Percentiles rank a stretch among this genome's conserved stretches.
Conservation (phyloP, 2,888 invertebrate species). For the Lacanobia oleracea region DNA sequence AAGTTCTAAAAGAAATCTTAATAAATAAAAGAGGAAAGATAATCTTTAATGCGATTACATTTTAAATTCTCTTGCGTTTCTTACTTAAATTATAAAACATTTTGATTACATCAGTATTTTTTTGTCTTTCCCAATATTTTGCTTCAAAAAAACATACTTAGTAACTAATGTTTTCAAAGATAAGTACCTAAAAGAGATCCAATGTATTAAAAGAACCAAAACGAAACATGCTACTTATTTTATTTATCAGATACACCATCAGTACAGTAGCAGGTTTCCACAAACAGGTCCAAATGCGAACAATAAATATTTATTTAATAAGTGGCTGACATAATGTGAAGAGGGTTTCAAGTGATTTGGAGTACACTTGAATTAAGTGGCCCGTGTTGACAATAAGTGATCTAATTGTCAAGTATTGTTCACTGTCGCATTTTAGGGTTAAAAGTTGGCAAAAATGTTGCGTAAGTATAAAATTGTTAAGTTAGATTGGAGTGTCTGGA, state of each 20-base stretch:
- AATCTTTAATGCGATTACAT: neutral
- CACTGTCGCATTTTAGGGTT: conserved; percentile 64
- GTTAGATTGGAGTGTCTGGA: too few species aligned
- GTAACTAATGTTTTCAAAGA: neutral
- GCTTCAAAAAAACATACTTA: neutral
- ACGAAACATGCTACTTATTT: neutral
- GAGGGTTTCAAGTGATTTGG: conserved; percentile 56
- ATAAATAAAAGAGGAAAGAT: too few species aligned
- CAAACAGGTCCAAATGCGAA: conserved; percentile 47
- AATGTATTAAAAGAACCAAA: neutral
- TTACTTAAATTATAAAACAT: too few species aligned
- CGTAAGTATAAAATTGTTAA: too few species aligned
- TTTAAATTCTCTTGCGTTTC: neutral
- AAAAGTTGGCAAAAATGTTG: too few species aligned
- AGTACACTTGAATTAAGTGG: conserved; percentile 60
- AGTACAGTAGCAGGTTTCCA: conserved; percentile 30
- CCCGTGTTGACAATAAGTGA: conserved; percentile 58
- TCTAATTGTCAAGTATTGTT: conserved; percentile 56
- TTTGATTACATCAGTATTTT: too few species aligned
- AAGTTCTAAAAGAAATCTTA: neutral
- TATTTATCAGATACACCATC: neutral
- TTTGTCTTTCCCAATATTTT: too few species aligned
- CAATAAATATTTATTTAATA: conserved; percentile 56
- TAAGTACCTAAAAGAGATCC: neutral
- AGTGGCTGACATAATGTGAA: conserved; percentile 51